Evolutionary conservation across 1,140 invertebrate genomes (phyloP), one percentile per base, ranked within the genome.

Genomic region (Drosophila kanapiae): DNA sequence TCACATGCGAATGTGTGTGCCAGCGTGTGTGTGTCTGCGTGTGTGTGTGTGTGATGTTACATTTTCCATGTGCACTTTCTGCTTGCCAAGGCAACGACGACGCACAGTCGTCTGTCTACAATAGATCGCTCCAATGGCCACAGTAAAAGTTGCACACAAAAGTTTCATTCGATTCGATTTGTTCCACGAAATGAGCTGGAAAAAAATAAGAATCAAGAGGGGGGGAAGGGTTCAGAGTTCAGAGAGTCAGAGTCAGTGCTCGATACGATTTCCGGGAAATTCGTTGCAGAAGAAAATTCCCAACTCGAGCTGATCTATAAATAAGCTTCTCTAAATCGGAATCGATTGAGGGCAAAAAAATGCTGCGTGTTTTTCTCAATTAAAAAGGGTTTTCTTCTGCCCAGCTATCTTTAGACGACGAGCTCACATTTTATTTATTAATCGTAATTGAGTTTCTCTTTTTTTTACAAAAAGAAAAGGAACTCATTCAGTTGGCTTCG

Each of bases 71-170:
- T 79, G 75, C 58, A 71, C 51, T 56, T 58, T 37, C 40, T 48
- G 48, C 42, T 68, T 53, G 68, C 68, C 65, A 76, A 57, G 51
- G 69, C 49, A 63, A 35, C 42, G 10, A n/a, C 49, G 13, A 37
- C 31, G 38, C 56, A 58, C 23, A 35, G 48, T 40, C 13, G 31
- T 29, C 47, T 49, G 51, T 37, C 42, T 57, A 72, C 42, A 72
- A 63, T 49, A 63, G 71, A 81, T 76, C 64, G 70, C 62, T 58
- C 37, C 37, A 75, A 76, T 75, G 72, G 62, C 49, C 64, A 69
- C 64, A 70, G 35, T 64, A 48, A n/a, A 69, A 58, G 38, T 45
- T 68, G 75, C 72, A 76, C 74, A 53, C 74, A 53, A 59, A 75
- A 56, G 53, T 56, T 75, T 42, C 60, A 75, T 75, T 63, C 33